Evolutionary conservation across 2,888 invertebrate genomes (phyloP).

Genomic region (Trichogramma dendrolimi): DNA sequence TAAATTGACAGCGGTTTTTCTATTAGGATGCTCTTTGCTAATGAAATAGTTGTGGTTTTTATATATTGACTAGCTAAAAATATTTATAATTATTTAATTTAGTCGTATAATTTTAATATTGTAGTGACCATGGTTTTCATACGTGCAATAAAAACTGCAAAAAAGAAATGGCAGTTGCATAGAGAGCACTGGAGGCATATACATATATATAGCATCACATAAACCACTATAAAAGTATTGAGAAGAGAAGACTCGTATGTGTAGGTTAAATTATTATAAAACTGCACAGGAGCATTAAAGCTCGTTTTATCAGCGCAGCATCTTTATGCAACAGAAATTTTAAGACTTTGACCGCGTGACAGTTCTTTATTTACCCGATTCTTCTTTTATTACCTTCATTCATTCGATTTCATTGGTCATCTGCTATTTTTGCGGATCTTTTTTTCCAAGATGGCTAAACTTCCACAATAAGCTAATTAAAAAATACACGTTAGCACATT

Average conservation of each 20-base stretch:
- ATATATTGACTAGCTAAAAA: not conserved
- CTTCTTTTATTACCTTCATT: constrained; percentile 24
- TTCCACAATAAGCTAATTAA: constrained; percentile 20
- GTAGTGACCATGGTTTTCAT: not conserved
- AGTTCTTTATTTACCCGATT: constrained; percentile 11
- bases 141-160: not conserved
- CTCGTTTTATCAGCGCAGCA: constrained; percentile 23
- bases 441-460: not conserved
- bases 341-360: not conserved
- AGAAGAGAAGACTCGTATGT: constrained; percentile 3
- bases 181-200: too few relatives aligned
- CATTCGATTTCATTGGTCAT: constrained; percentile 25
- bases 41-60: too few relatives aligned
- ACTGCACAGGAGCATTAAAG: constrained; percentile 20
- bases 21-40: too few relatives aligned
- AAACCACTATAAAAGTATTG: constrained; percentile 18
- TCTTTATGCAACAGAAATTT: constrained; percentile 24
- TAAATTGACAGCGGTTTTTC: too few relatives aligned
- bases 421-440: constrained; percentile 6
- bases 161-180: not conserved
- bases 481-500: constrained; percentile 26
- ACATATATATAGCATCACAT: too few relatives aligned
- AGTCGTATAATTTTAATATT: not conserved
- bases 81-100: not conserved
- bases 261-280: constrained; percentile 22